These are phyloP conservation scores for Sebastes nivosus DNA, from an alignment of 2,797 vertebrate genomes.

Conservation along the genomic window DNA sequence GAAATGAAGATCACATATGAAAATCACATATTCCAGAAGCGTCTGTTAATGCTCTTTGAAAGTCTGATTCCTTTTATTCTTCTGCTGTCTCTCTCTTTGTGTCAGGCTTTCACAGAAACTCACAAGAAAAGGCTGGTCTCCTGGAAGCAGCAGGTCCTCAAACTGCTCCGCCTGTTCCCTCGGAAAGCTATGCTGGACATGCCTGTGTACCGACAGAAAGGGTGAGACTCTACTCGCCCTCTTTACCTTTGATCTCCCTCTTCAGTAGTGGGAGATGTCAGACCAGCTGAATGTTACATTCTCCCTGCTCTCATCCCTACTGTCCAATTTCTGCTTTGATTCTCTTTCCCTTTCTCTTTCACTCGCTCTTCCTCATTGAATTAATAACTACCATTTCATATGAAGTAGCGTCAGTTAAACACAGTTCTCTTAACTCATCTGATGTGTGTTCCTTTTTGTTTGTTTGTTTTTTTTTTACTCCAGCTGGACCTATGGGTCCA, in stretches of 20 bases:
- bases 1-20: neutral
- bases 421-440: neutral
- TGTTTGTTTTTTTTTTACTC: conserved; percentile 18
- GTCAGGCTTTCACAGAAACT: conserved; percentile 93
- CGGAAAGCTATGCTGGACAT: conserved; percentile 93
- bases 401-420: neutral
- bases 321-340: conserved; percentile 24
- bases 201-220: conserved; percentile 93
- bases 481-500: conserved; percentile 95
- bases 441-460: neutral
- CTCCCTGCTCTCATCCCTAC: neutral
- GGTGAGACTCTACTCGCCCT: conserved; percentile 76
- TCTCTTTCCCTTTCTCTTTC: conserved; percentile 14
- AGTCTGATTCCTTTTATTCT: neutral
- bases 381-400: neutral
- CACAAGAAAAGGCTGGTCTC: conserved; percentile 94
- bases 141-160: conserved; percentile 98
- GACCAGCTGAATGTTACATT: conserved; percentile 15
- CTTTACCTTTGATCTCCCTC: conserved; percentile 41
- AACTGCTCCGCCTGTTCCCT: conserved; percentile 93
- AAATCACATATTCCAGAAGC: conserved; percentile 4
- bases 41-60: neutral
- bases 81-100: conserved; percentile 1
- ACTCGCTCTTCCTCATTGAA: conserved; percentile 5
- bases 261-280: conserved; percentile 24